Evolutionary conservation across 2,797 vertebrate species (phyloP).

Genomic region (Danionella dracula): DNA sequence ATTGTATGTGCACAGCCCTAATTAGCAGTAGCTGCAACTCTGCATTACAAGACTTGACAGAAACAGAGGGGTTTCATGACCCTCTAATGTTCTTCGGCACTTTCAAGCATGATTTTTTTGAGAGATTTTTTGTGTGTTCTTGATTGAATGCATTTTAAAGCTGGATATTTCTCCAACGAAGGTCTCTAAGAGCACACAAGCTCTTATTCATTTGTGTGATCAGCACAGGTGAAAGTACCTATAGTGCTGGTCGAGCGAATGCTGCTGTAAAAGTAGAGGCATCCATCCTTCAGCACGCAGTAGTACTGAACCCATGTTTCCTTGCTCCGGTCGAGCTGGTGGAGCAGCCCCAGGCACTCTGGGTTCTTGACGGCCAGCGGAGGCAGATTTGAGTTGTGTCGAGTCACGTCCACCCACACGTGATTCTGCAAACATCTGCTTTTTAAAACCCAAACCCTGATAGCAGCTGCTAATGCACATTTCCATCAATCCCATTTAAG

Average conservation of each 20-base stretch:
- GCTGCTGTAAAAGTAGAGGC: conserved; percentile 81
- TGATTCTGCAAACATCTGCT: conserved; percentile 69
- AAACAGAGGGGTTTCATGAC: too few species aligned
- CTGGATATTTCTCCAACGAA: too few species aligned
- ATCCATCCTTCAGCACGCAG: conserved; percentile 85
- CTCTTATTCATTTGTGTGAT: too few species aligned
- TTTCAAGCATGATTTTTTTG: too few species aligned
- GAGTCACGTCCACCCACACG: conserved; percentile 87
- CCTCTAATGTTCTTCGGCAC: too few species aligned
- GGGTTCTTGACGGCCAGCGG: conserved; percentile 87
- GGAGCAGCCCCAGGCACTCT: conserved; percentile 85
- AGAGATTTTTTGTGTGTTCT: too few species aligned
- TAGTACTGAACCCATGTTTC: conserved; percentile 81
- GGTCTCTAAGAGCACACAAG: too few species aligned
- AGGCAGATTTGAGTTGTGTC: conserved; percentile 82
- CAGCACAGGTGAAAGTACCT: too few species aligned
- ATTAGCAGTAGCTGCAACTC: too few species aligned
- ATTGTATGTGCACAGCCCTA: too few species aligned
- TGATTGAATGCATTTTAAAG: too few species aligned
- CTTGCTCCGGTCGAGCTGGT: conserved; percentile 75
- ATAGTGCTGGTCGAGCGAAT: conserved; percentile 82
- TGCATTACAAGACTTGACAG: too few species aligned
- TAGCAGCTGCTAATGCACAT: neutral
- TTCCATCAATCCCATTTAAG: neutral
- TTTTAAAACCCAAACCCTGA: neutral